Conservation (phyloP, 2,797 vertebrate genomes). For the Xenopus petersii region DNA sequence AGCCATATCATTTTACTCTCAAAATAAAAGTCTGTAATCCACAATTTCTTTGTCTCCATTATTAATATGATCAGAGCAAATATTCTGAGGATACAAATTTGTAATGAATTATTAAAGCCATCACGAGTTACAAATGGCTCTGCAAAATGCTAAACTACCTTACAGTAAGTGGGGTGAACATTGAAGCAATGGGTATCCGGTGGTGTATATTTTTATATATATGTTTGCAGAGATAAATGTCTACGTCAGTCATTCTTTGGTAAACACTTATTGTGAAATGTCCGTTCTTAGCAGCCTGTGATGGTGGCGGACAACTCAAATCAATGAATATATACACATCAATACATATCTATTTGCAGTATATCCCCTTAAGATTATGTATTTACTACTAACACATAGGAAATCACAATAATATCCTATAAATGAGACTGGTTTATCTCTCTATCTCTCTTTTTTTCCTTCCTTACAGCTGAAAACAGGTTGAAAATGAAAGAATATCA, state of each 20-base stretch:
- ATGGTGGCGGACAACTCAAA: too few species aligned
- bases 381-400: constrained; percentile 64
- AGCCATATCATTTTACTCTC: constrained; percentile 92
- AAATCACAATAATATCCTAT: constrained; percentile 68
- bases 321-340: background rate
- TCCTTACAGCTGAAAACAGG: constrained; percentile 80
- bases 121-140: background rate
- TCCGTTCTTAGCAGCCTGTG: too few species aligned
- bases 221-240: too few species aligned
- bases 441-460: constrained; percentile 30
- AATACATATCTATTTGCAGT: constrained; percentile 49
- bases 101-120: background rate
- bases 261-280: too few species aligned
- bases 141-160: background rate
- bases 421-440: constrained; percentile 53
- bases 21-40: constrained; percentile 89
- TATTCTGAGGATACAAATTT: constrained; percentile 40
- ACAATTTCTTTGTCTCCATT: constrained; percentile 79
- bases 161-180: background rate
- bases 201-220: background rate
- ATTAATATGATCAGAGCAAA: constrained; percentile 70
- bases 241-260: too few species aligned
- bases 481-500: constrained; percentile 95
- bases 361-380: constrained; percentile 74
- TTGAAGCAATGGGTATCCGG: too few species aligned